Evolutionary conservation across 2,888 invertebrate genomes (phyloP).

Genomic region (Limnephilus rhombicus): DNA sequence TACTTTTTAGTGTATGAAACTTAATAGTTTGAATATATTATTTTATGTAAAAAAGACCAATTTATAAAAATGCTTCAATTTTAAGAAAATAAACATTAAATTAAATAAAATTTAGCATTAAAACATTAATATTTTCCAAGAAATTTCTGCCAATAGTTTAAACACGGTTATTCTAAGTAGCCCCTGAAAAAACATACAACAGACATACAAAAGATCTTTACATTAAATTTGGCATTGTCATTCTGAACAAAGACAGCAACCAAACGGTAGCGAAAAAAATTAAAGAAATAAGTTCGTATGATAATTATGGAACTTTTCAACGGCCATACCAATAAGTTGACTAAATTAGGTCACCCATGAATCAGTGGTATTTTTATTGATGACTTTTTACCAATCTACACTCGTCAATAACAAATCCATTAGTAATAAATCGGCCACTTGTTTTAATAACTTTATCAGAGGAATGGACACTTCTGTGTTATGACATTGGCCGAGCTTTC

Average conservation of each 20-base stretch:
- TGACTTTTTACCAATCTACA: not conserved
- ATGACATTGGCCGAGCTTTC: not conserved
- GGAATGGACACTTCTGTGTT: not conserved
- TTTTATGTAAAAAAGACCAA: too few relatives aligned
- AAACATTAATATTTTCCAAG: too few relatives aligned
- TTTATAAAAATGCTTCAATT: too few relatives aligned
- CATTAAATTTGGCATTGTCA: not conserved
- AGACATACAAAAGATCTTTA: too few relatives aligned
- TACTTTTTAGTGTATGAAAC: too few relatives aligned
- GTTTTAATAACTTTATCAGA: not conserved
- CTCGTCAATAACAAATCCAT: not conserved
- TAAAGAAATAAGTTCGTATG: not conserved
- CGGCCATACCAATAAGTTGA: not conserved
- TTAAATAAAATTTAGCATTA: too few relatives aligned
- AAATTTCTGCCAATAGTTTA: too few relatives aligned
- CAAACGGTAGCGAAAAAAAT: not conserved
- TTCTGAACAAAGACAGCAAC: not conserved
- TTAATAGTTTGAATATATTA: too few relatives aligned
- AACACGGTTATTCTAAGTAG: too few relatives aligned
- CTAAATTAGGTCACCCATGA: not conserved
- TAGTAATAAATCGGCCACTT: not conserved
- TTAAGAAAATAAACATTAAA: too few relatives aligned
- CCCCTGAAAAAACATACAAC: too few relatives aligned
- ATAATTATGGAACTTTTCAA: not conserved
- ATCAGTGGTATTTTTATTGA: not conserved